Conservation (phyloP, 1,140 invertebrate species). For the Drosophila arizonae region DNA sequence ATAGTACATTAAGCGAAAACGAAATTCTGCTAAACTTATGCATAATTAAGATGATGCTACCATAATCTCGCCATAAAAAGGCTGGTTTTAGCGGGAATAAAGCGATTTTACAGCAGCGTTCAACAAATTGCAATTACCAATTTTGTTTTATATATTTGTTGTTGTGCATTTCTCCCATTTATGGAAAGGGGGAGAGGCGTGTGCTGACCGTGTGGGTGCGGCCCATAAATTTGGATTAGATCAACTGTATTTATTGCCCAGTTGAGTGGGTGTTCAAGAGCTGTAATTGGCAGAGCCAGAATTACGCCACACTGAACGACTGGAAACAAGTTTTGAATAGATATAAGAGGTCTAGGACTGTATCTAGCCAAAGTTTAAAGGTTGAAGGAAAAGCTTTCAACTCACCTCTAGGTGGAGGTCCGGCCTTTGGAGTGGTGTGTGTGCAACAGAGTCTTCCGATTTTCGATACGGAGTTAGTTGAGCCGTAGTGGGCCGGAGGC, state of each 20-base stretch:
- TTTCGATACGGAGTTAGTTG: conserved; percentile 62
- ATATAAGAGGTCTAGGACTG: neutral
- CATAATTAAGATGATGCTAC: no score
- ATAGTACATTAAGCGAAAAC: no score
- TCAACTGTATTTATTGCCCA: conserved; percentile 41
- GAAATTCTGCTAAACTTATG: no score
- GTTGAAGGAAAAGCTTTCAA: conserved; percentile 2
- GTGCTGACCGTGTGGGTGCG: conserved; percentile 43
- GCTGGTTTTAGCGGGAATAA: no score
- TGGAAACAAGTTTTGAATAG: conserved; percentile 5
- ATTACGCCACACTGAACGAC: conserved; percentile 24
- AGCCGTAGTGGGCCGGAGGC: conserved; percentile 63
- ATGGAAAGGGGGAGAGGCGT: neutral
- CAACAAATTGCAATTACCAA: conserved; percentile 45
- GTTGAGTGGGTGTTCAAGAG: conserved; percentile 39
- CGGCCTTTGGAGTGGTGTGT: conserved; percentile 69
- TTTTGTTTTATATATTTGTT: neutral
- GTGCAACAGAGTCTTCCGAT: conserved; percentile 72
- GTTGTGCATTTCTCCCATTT: conserved; percentile 16
- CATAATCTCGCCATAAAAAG: no score
- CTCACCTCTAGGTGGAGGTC: conserved; percentile 77
- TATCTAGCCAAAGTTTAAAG: neutral
- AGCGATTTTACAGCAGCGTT: conserved; percentile 6
- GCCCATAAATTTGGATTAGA: conserved; percentile 55
- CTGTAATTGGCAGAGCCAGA: conserved; percentile 46